Evolutionary conservation across 64 coral and sea anemone genomes (phyloP).

Genomic region (Montipora foliosa): DNA sequence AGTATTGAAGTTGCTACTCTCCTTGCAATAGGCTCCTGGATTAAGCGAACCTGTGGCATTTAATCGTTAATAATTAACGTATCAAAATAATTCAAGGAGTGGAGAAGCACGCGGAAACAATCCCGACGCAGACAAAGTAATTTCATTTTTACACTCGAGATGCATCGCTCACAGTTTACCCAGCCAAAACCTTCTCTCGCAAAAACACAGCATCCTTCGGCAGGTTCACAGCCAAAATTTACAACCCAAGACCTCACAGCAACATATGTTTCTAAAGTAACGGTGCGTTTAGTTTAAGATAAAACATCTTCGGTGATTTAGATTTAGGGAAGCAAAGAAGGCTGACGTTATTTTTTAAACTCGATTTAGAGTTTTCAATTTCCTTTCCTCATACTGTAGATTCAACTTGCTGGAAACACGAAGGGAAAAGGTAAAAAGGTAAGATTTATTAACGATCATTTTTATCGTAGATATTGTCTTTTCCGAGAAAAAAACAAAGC

Average conservation of each 20-base stretch:
- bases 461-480: not conserved
- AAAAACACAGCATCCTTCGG: not conserved
- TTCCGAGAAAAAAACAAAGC: not conserved
- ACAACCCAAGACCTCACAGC: not conserved
- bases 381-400: not conserved
- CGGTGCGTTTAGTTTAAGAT: not conserved
- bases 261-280: conserved; percentile 19
- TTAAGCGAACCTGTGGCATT: too few species aligned
- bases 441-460: not conserved
- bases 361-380: not conserved
- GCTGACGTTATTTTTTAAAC: not conserved
- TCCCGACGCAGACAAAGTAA: not conserved
- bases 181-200: not conserved
- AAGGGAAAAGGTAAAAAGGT: not conserved
- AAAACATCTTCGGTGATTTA: not conserved
- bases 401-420: conserved; percentile 14
- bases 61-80: conserved; percentile 7
- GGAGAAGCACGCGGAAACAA: conserved; percentile 12
- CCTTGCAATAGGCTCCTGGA: too few species aligned
- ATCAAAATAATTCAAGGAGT: conserved; percentile 26
- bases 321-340: not conserved
- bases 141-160: not conserved
- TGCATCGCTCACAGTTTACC: conserved; percentile 3
- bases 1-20: too few species aligned
- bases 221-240: not conserved